phyloP scores from a whole-genome alignment of 2,888 invertebrate species.

The Catocala sponsa region DNA sequence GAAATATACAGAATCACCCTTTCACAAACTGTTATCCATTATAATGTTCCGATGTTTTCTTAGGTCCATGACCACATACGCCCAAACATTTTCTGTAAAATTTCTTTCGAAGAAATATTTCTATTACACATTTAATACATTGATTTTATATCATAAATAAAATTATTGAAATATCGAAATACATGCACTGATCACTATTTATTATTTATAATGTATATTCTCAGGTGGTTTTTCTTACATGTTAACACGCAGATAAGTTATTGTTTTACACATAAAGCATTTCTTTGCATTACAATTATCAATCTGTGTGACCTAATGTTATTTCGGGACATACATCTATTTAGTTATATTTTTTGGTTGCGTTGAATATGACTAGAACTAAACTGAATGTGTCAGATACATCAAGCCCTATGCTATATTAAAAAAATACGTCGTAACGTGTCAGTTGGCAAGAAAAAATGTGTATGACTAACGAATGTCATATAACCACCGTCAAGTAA shows the following conservation, averaged over 20 bases:
- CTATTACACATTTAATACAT: conserved; percentile 57
- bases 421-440: too few species aligned
- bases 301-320: conserved; percentile 43
- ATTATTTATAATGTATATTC: too few species aligned
- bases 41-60: too few species aligned
- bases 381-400: conserved; percentile 39
- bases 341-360: conserved; percentile 34
- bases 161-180: too few species aligned
- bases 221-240: too few species aligned
- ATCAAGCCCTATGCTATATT: conserved; percentile 40
- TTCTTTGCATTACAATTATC: conserved; percentile 52
- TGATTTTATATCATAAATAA: too few species aligned
- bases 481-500: too few species aligned
- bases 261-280: conserved; percentile 61
- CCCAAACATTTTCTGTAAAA: conserved; percentile 59
- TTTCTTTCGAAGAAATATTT: conserved; percentile 63
- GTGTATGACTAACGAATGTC: conserved; percentile 40
- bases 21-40: too few species aligned
- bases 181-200: too few species aligned
- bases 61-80: background rate
- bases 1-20: too few species aligned
- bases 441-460: conserved; percentile 15
- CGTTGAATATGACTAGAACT: conserved; percentile 50
- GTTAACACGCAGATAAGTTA: conserved; percentile 43
- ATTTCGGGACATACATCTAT: conserved; percentile 29